phyloP scores from a whole-genome alignment of 2,113 vertebrate species.

The Jaculus jaculus region DNA sequence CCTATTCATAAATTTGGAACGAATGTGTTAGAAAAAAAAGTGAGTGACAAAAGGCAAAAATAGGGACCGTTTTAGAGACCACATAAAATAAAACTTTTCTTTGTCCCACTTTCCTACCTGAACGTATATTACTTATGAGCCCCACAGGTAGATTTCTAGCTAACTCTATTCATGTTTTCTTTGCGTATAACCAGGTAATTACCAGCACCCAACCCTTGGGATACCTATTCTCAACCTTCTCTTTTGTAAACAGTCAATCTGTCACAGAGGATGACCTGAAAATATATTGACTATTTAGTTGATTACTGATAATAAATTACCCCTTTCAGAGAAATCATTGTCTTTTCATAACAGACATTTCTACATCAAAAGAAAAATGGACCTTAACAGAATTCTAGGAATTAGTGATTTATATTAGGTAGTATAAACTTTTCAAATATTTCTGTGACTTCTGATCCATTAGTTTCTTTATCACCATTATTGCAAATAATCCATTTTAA shows the following conservation, averaged over 20 bases:
- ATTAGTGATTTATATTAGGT: not conserved
- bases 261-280: not conserved
- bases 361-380: not conserved
- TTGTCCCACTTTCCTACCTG: accelerated
- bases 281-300: not conserved
- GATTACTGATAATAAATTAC: not conserved
- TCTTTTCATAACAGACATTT: not conserved
- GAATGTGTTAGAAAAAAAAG: not conserved
- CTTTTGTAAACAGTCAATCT: not conserved
- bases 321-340: not conserved
- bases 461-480: not conserved
- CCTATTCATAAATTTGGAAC: not conserved
- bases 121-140: not conserved
- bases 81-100: not conserved
- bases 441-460: not conserved
- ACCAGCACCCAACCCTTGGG: not conserved
- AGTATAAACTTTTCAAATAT: not conserved
- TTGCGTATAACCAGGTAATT: not conserved
- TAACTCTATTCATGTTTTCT: not conserved
- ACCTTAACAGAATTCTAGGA: not conserved
- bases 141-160: not conserved
- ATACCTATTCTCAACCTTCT: not conserved
- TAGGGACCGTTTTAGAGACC: not conserved
- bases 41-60: not conserved
- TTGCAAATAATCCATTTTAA: not conserved